phyloP scores from a whole-genome alignment of 2,797 vertebrate species.

The Clarias fuscus region DNA sequence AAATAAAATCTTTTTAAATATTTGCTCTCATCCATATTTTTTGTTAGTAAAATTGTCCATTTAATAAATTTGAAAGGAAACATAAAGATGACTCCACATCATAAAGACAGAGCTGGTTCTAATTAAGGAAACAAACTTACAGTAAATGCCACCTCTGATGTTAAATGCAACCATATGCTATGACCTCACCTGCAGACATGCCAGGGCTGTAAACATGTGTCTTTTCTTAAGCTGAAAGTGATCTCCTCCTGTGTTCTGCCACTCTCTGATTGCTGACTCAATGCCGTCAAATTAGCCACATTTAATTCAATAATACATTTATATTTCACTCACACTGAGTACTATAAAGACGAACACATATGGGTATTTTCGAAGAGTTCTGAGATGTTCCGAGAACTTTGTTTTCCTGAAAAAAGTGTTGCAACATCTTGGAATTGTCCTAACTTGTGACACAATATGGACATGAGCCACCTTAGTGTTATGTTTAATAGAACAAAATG shows the following conservation, averaged over 20 bases:
- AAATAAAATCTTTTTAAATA: background rate
- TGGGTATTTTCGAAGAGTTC: background rate
- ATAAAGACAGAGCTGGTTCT: slow-evolving; percentile 9
- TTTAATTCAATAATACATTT: slow-evolving; percentile 1
- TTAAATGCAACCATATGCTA: slow-evolving; percentile 38
- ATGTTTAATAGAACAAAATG: slow-evolving; percentile 30
- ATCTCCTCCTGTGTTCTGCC: background rate
- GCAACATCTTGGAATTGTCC: slow-evolving; percentile 41
- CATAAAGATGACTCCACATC: background rate
- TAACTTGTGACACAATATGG: slow-evolving; percentile 12
- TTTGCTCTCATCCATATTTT: background rate
- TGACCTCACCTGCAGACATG: slow-evolving; percentile 40
- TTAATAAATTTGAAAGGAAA: background rate
- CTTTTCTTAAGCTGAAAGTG: background rate
- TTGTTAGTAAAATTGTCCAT: background rate
- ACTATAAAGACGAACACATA: background rate
- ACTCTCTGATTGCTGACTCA: slow-evolving; percentile 16
- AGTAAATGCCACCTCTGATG: slow-evolving; percentile 25
- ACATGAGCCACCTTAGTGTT: slow-evolving; percentile 6
- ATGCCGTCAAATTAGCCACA: background rate
- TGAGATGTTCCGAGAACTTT: background rate
- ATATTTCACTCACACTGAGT: background rate
- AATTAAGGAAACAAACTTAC: slow-evolving; percentile 20
- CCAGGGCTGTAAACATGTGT: slow-evolving; percentile 26
- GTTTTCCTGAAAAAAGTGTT: slow-evolving; percentile 40